A percentile compares a stretch with the other conserved stretches of the same genome.
Conservation (phyloP, 2,888 invertebrate species). For the Cenopis cana region DNA sequence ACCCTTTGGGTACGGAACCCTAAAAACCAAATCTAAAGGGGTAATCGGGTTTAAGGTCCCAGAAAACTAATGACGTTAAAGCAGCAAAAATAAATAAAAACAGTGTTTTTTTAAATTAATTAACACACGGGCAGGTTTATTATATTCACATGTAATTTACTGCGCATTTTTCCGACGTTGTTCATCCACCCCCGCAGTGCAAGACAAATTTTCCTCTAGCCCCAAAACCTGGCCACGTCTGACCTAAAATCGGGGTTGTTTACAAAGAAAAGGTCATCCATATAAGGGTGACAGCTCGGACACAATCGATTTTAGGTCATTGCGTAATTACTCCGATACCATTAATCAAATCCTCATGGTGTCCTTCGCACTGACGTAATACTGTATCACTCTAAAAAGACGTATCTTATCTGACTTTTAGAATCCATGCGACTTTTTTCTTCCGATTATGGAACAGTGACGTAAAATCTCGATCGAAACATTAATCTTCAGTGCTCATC, state of each 20-base stretch:
- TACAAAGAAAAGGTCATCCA: constrained; percentile 57
- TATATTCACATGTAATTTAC: neutral
- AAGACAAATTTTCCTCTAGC: constrained; percentile 60
- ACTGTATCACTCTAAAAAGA: constrained; percentile 13
- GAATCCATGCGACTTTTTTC: neutral
- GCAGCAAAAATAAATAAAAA: neutral
- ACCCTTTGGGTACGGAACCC: too few species aligned
- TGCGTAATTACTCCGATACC: constrained; percentile 46
- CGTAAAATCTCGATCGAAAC: constrained; percentile 37
- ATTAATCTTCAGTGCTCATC: constrained; percentile 25
- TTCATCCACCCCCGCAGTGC: constrained; percentile 29
- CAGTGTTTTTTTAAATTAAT: neutral
- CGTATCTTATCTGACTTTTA: constrained; percentile 1
- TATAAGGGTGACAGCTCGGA: constrained; percentile 59
- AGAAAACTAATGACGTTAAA: neutral
- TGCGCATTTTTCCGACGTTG: constrained; percentile 12
- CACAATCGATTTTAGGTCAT: constrained; percentile 58
- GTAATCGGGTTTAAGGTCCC: neutral
- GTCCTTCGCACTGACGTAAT: constrained; percentile 32
- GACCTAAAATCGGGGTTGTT: constrained; percentile 60
- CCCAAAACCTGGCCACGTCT: constrained; percentile 51
- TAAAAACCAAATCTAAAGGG: too few species aligned
- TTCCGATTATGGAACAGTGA: constrained; percentile 11
- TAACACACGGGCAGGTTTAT: constrained; percentile 10
- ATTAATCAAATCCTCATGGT: constrained; percentile 52